Percentiles rank a stretch among this genome's conserved stretches.
Evolutionary conservation across 2,888 invertebrate genomes (phyloP).

Genomic region (Limnephilus rhombicus): DNA sequence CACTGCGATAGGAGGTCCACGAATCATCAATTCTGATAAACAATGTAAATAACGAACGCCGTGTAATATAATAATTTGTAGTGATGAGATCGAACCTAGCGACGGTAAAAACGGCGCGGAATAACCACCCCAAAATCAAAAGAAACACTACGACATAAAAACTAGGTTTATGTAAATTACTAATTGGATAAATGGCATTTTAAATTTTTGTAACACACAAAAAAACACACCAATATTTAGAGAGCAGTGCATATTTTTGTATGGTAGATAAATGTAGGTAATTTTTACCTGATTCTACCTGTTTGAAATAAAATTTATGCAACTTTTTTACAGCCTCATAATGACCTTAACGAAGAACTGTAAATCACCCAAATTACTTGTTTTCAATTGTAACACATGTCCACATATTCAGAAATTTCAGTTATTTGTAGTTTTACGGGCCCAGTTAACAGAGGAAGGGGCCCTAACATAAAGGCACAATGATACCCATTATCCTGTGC

Average conservation of each 20-base stretch:
- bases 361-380: conserved; percentile 52
- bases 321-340: conserved; percentile 45
- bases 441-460: conserved; percentile 43
- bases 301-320: conserved; percentile 26
- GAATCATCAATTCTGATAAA: conserved; percentile 29
- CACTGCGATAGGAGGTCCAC: conserved; percentile 10
- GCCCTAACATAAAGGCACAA: conserved; percentile 47
- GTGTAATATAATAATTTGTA: background rate
- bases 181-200: background rate
- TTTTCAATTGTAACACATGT: conserved; percentile 44
- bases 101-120: background rate
- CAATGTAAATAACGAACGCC: conserved; percentile 13
- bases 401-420: conserved; percentile 42
- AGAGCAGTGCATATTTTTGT: background rate
- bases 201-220: background rate
- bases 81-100: background rate
- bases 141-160: background rate
- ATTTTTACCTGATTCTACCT: background rate
- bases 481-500: conserved; percentile 47
- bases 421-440: conserved; percentile 36
- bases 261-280: background rate
- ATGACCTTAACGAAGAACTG: conserved; percentile 50
- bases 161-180: background rate
- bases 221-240: background rate
- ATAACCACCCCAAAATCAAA: background rate